phyloP scores from a whole-genome alignment of 2,797 vertebrate genomes.

The Paratrypauchen microcephalus region DNA sequence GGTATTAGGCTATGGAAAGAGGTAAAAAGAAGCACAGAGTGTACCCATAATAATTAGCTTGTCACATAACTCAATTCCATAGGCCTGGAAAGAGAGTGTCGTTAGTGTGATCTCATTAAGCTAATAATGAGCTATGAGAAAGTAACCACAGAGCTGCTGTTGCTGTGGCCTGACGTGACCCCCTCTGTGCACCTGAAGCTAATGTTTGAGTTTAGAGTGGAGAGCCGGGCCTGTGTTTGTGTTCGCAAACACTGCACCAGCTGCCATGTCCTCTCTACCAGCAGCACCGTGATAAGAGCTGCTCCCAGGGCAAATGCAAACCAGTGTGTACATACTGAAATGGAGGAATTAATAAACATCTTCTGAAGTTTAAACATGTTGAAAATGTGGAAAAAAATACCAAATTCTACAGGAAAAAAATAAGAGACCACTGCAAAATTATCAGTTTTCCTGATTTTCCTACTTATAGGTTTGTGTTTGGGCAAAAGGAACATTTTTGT shows the following conservation, averaged over 20 bases:
- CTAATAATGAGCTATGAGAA: neutral
- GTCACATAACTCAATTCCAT: neutral
- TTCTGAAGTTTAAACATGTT: neutral
- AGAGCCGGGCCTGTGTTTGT: neutral
- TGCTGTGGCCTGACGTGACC: slow-evolving; percentile 4
- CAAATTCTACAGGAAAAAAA: neutral
- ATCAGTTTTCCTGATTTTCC: too few species aligned
- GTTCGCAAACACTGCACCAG: neutral
- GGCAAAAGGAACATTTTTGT: too few species aligned
- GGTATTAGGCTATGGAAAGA: neutral
- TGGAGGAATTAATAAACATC: neutral
- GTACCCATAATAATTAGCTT: neutral
- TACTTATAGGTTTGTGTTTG: too few species aligned
- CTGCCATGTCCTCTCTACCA: neutral
- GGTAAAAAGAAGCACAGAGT: neutral
- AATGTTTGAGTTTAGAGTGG: neutral
- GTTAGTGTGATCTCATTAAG: neutral
- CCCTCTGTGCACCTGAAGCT: neutral
- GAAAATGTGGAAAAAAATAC: neutral
- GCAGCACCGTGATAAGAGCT: neutral
- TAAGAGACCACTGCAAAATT: too few species aligned
- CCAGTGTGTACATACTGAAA: neutral
- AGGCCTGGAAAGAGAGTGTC: neutral
- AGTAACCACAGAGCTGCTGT: neutral
- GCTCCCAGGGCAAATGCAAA: neutral